Conservation (phyloP, 2,888 invertebrate genomes). For the Callyntrura guangdongensis region DNA sequence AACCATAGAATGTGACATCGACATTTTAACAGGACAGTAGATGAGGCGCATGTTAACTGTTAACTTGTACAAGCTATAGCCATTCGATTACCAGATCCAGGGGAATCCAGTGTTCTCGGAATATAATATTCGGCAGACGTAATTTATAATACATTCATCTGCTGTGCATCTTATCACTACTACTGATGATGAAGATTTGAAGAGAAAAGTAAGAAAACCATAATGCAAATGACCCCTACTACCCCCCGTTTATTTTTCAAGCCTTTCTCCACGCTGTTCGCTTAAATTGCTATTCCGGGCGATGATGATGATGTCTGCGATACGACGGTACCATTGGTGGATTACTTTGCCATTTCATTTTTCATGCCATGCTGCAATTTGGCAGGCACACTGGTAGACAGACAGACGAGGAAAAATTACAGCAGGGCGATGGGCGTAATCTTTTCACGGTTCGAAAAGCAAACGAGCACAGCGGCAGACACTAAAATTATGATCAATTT, state of each 20-base stretch:
- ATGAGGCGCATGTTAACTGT: no score
- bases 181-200: no score
- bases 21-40: no score
- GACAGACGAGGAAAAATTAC: conserved; percentile 41
- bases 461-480: conserved; percentile 55
- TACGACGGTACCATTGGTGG: background rate
- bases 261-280: conserved; percentile 16
- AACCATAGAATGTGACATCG: no score
- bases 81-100: no score
- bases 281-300: conserved; percentile 22
- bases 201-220: background rate
- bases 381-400: conserved; percentile 51
- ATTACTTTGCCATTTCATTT: conserved; percentile 7
- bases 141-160: no score
- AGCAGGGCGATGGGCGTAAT: conserved; percentile 62
- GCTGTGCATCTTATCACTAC: no score
- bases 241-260: background rate
- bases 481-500: conserved; percentile 66
- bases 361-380: conserved; percentile 30
- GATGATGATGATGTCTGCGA: background rate
- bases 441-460: conserved; percentile 58
- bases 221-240: background rate
- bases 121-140: no score
- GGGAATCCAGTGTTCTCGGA: no score
- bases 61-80: no score